A percentile compares a stretch with the other conserved stretches of the same genome.
phyloP scores from a whole-genome alignment of 2,113 vertebrate species.

The Cinclus mexicanus region DNA sequence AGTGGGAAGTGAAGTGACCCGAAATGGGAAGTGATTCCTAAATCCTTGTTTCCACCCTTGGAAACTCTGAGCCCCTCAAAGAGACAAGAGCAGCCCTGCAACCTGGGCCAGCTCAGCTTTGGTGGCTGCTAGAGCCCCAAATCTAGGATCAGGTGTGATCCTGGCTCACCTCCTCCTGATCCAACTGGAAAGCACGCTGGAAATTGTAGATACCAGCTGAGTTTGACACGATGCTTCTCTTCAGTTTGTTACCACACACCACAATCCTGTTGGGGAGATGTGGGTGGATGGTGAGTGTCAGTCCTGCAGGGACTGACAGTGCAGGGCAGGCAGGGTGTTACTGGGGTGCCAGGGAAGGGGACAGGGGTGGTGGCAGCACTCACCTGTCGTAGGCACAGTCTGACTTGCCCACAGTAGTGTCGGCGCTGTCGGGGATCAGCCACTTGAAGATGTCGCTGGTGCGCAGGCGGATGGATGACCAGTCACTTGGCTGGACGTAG shows the following conservation, averaged over 20 bases:
- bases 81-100: neutral
- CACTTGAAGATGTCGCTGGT: conserved; percentile 85
- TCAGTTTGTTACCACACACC: conserved; percentile 75
- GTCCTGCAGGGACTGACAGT: neutral
- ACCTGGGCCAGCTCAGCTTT: neutral
- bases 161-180: conserved; percentile 73
- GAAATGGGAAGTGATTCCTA: neutral
- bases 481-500: conserved; percentile 77
- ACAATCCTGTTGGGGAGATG: conserved; percentile 78
- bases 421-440: conserved; percentile 79
- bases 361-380: accelerated
- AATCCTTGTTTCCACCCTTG: neutral
- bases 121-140: neutral
- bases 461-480: conserved; percentile 82
- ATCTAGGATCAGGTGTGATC: too few species aligned
- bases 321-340: accelerated
- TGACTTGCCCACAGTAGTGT: conserved; percentile 84
- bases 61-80: accelerated
- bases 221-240: conserved; percentile 69
- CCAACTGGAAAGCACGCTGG: conserved; percentile 75
- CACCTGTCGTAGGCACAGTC: conserved; percentile 89
- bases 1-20: accelerated
- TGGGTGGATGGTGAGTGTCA: accelerated
- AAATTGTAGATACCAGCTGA: conserved; percentile 81
- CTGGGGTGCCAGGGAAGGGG: accelerated